phyloP scores from a whole-genome alignment of 1,140 invertebrate species.

The Adelges cooleyi region DNA sequence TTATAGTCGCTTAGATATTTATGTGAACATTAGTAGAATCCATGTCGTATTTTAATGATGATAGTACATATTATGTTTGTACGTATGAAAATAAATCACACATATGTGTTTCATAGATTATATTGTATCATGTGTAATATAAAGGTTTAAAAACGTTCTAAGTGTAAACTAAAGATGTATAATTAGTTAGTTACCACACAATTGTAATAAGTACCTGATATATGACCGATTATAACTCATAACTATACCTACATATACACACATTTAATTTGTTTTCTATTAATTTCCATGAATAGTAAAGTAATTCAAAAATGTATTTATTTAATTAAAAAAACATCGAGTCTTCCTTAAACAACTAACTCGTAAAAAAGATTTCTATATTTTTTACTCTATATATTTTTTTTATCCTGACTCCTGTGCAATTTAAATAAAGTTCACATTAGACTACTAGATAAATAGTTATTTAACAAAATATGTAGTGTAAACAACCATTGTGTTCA shows the following conservation, averaged over 20 bases:
- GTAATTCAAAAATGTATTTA: neutral
- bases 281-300: neutral
- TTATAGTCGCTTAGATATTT: too few species aligned
- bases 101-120: too few species aligned
- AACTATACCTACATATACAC: neutral
- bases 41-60: too few species aligned
- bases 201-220: slow-evolving; percentile 20
- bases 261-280: neutral
- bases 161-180: neutral
- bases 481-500: slow-evolving; percentile 23
- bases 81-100: too few species aligned
- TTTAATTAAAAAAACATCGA: neutral
- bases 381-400: neutral
- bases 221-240: neutral
- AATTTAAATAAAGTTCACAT: neutral
- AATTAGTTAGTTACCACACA: slow-evolving; percentile 2
- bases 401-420: neutral
- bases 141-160: neutral
- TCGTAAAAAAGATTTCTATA: neutral
- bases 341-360: neutral
- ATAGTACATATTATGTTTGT: too few species aligned
- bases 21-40: too few species aligned
- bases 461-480: slow-evolving; percentile 4
- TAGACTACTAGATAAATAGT: neutral
- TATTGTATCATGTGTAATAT: neutral